These are phyloP conservation scores for Ploceus nigricollis DNA, from an alignment of 2,113 vertebrate genomes.

Conservation along the genomic window DNA sequence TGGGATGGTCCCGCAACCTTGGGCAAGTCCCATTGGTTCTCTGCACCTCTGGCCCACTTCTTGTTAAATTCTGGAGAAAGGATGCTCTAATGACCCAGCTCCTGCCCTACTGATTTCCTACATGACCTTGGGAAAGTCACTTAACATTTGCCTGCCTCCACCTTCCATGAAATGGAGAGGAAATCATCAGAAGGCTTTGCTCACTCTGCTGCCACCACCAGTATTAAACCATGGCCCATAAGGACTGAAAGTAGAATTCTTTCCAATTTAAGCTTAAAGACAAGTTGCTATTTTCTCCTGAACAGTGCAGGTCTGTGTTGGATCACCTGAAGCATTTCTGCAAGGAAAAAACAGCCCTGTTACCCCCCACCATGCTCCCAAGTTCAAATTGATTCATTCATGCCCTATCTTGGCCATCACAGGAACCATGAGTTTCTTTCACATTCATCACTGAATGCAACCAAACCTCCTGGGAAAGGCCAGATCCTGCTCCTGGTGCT, in stretches of 20 bases:
- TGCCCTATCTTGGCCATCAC: fast-evolving
- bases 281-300: not conserved
- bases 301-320: not conserved
- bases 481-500: not conserved
- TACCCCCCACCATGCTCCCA: not conserved
- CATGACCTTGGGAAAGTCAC: not conserved
- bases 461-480: not conserved
- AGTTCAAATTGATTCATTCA: not conserved
- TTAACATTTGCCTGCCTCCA: not conserved
- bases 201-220: not conserved
- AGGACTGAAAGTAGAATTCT: not conserved
- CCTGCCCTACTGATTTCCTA: constrained; percentile 6
- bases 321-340: not conserved
- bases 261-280: not conserved
- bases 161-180: not conserved
- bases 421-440: not conserved
- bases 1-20: not conserved
- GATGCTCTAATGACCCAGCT: not conserved
- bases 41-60: not conserved
- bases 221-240: not conserved
- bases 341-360: not conserved
- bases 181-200: not conserved
- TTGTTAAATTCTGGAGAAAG: constrained; percentile 1
- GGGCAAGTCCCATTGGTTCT: not conserved
- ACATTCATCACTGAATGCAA: not conserved